Conservation (phyloP, 2,888 invertebrate species). For the Sesia apiformis region DNA sequence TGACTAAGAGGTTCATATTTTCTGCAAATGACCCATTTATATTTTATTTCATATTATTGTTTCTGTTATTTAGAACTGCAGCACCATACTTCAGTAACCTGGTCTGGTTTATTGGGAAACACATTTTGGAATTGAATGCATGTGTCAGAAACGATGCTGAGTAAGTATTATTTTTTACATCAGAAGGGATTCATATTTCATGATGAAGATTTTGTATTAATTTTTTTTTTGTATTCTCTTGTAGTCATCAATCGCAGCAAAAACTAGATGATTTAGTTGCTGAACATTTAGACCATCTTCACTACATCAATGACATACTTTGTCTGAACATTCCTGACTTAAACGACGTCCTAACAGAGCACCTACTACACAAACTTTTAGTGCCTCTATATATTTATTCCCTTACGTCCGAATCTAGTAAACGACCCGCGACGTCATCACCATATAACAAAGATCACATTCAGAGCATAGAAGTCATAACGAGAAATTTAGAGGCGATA, state of each 20-base stretch:
- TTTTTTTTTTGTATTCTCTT: constrained; percentile 23
- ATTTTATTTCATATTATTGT: too few species aligned
- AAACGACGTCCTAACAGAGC: constrained; percentile 95
- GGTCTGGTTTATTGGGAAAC: constrained; percentile 99
- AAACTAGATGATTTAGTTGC: constrained; percentile 95
- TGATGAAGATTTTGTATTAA: too few species aligned
- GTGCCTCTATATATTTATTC: constrained; percentile 96
- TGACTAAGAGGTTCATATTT: too few species aligned
- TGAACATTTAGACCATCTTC: constrained; percentile 97
- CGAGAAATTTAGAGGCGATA: constrained; percentile 78
- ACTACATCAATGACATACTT: constrained; percentile 97
- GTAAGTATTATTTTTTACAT: constrained; percentile 73
- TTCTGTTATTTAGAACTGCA: constrained; percentile 80
- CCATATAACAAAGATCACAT: constrained; percentile 60
- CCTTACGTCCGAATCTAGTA: constrained; percentile 70
- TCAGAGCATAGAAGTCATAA: constrained; percentile 75
- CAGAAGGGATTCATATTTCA: too few species aligned
- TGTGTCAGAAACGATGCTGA: constrained; percentile 97
- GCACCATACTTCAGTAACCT: constrained; percentile 99
- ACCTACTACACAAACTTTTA: constrained; percentile 92
- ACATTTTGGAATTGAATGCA: constrained; percentile 94
- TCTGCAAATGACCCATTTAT: too few species aligned
- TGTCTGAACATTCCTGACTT: constrained; percentile 92
- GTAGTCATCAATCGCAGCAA: constrained; percentile 92
- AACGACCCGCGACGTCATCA: constrained; percentile 35